Base-by-base conservation (phyloP, 2,888 invertebrate species). In the Diarsia brunnea region DNA sequence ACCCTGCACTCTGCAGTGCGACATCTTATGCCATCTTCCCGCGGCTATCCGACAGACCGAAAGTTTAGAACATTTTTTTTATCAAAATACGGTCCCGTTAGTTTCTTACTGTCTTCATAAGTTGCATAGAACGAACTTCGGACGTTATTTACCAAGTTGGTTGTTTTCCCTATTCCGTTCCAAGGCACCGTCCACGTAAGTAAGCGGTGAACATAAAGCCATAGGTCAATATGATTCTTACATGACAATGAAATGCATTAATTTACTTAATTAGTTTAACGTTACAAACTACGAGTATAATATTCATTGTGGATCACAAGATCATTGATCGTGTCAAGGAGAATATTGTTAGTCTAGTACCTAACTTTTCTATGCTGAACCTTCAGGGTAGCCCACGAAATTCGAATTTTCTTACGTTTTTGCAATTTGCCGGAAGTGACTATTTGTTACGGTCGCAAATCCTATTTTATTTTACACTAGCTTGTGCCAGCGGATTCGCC, bases 161-260 rank as follows among this genome's bases (percentile, higher is more conserved):
- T 11, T 31, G 45, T 51, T 43, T 43, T 4, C 14, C 14, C 14
- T 12, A 19, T 38, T 51, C 14, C 12, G 7, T 69, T 58, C 1
- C 21, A n/a, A 31, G 21, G 21, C 60, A 58, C n/a, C 24, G 10
- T 27, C 2, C 21, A 31, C 16, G 27, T 49, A 63, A 3, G 21
- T 16, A 24, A 14, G 2, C 31, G 19, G 24, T 14, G 58, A 4
- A 10, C 21, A 7, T n/a, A 60, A 38, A 61, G 76, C 69, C 73
- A 38, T 19, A 76, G 83, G 85, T 85, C 69, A 83, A 82, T 75
- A 69, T 65, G 24, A 55, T 73, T 73, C 64, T 69, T 43, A 69
- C 77, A 69, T 76, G 51, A 73, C 58, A 85, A 85, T 85, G 73
- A 67, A 67, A 64, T 58, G 82, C 66, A 77, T 83, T 69, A 24